These are phyloP conservation scores for Sycophaga agraensis DNA, from an alignment of 1,140 invertebrate species.

Conservation along the genomic window DNA sequence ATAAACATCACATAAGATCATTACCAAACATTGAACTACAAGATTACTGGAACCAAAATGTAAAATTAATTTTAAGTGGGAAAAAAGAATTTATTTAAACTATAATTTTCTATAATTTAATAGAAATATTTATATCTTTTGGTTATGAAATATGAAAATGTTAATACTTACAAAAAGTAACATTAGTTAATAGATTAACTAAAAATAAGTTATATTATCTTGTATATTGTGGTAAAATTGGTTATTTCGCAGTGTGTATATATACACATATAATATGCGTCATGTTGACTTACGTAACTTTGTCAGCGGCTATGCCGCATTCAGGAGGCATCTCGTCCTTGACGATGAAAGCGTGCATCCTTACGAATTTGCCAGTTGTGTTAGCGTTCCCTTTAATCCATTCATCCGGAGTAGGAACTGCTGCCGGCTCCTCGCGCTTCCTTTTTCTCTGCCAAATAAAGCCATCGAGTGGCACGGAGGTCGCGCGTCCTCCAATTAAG, in stretches of 20 bases:
- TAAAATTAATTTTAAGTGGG: too few relatives aligned
- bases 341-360: conserved; percentile 38
- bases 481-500: not conserved
- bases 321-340: conserved; percentile 33
- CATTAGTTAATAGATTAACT: not conserved
- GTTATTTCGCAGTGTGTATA: too few relatives aligned
- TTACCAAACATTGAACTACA: too few relatives aligned
- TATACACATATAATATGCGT: too few relatives aligned
- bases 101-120: too few relatives aligned
- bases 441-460: not conserved
- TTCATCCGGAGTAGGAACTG: not conserved
- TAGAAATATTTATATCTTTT: too few relatives aligned
- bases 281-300: conserved; percentile 30
- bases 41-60: too few relatives aligned
- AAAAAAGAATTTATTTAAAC: too few relatives aligned
- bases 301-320: conserved; percentile 26
- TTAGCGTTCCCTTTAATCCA: conserved; percentile 32
- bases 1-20: too few relatives aligned
- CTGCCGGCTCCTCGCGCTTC: not conserved
- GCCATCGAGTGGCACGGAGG: not conserved
- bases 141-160: not conserved
- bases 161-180: not conserved
- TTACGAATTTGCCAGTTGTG: conserved; percentile 16
- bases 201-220: too few relatives aligned
- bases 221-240: too few relatives aligned